Percentiles rank a stretch among this genome's conserved stretches.
phyloP scores from a whole-genome alignment of 2,113 vertebrate species.

The Oncorhynchus tshawytscha region DNA sequence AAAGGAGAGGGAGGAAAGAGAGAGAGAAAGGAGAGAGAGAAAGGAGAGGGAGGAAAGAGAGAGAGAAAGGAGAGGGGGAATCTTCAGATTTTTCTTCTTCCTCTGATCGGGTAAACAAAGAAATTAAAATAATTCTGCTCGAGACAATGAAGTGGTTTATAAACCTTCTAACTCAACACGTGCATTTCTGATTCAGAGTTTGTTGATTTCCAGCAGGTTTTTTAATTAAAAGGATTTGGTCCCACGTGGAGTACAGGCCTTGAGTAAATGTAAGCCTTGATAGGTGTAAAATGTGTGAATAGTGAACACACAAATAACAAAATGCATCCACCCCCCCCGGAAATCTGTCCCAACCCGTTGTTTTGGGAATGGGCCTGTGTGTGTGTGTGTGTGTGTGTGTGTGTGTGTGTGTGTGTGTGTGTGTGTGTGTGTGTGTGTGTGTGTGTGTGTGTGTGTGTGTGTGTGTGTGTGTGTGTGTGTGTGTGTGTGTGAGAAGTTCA shows the following conservation, averaged over 20 bases:
- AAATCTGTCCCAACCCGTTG: too few relatives aligned
- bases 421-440: too few relatives aligned
- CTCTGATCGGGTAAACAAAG: slow-evolving; percentile 52
- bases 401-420: too few relatives aligned
- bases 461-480: too few relatives aligned
- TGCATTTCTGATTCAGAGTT: slow-evolving; percentile 48
- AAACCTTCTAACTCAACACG: slow-evolving; percentile 40
- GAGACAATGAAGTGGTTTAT: slow-evolving; percentile 47
- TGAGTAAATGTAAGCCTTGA: slow-evolving; percentile 49
- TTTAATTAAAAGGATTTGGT: slow-evolving; percentile 68
- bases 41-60: too few relatives aligned
- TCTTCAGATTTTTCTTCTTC: neutral
- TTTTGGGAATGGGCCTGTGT: too few relatives aligned
- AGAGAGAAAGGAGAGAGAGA: too few relatives aligned
- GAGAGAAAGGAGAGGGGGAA: too few relatives aligned
- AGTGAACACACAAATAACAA: neutral
- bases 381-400: too few relatives aligned
- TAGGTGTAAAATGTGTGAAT: slow-evolving; percentile 9
- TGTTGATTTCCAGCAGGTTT: slow-evolving; percentile 46
- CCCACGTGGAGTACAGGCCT: slow-evolving; percentile 40
- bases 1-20: too few relatives aligned
- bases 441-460: too few relatives aligned
- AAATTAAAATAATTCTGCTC: slow-evolving; percentile 48
- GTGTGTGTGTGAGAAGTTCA: too few relatives aligned
- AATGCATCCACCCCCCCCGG: neutral